Conservation (phyloP, 2,888 invertebrate species). For the Lypha dubia region DNA sequence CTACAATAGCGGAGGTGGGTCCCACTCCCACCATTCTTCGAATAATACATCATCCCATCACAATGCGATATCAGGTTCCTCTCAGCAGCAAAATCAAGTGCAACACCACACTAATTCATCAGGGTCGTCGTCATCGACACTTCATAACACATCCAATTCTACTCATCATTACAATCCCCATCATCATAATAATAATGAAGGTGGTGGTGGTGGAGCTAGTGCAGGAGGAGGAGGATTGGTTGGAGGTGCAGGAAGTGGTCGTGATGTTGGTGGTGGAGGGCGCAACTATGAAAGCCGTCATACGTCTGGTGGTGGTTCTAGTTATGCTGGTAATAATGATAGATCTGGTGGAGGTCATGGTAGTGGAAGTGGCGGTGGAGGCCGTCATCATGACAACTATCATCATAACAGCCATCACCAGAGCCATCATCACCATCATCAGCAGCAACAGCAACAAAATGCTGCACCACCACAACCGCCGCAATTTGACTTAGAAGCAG, state of each 20-base stretch:
- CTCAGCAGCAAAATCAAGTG: conserved; percentile 74
- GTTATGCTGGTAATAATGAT: conserved; percentile 69
- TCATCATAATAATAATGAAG: conserved; percentile 73
- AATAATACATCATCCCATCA: conserved; percentile 69
- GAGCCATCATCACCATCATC: conserved; percentile 75
- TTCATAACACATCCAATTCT: conserved; percentile 75
- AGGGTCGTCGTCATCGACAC: conserved; percentile 76
- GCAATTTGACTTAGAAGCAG: conserved; percentile 91
- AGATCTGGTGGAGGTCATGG: conserved; percentile 73
- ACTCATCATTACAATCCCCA: conserved; percentile 76
- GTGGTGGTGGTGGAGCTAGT: conserved; percentile 71
- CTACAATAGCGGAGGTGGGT: conserved; percentile 74
- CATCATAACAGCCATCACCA: conserved; percentile 77
- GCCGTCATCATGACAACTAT: conserved; percentile 76
- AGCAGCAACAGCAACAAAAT: conserved; percentile 79
- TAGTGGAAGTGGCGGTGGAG: conserved; percentile 71
- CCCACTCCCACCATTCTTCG: conserved; percentile 76
- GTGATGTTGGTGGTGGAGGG: conserved; percentile 67
- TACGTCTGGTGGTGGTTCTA: conserved; percentile 64
- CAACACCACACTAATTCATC: conserved; percentile 66
- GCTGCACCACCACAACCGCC: conserved; percentile 84
- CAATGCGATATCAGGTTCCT: conserved; percentile 66
- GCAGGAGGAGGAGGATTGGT: conserved; percentile 64
- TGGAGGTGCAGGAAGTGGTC: conserved; percentile 64
- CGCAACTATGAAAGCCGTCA: conserved; percentile 70